Evolutionary conservation across 2,888 invertebrate species (phyloP).

Genomic region (Harpalus rufipes): DNA sequence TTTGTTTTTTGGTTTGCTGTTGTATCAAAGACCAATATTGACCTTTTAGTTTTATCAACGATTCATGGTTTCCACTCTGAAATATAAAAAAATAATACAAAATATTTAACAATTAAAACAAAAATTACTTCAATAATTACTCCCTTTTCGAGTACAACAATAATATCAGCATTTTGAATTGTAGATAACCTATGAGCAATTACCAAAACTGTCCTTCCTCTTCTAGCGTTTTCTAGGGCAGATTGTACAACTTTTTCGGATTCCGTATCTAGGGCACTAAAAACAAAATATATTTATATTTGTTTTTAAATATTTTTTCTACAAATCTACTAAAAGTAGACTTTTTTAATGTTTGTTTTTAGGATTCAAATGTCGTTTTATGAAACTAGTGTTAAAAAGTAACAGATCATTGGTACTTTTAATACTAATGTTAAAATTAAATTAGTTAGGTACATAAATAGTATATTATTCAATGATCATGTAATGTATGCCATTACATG

Average conservation of each 20-base stretch:
- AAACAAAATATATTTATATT: not conserved
- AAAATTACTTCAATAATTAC: conserved; percentile 87
- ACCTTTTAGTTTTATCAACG: conserved; percentile 87
- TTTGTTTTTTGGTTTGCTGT: conserved; percentile 77
- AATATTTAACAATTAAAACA: conserved; percentile 41
- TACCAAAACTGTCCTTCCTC: conserved; percentile 94
- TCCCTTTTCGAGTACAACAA: conserved; percentile 93
- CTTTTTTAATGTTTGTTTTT: no score
- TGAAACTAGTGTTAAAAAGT: no score
- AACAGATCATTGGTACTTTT: no score
- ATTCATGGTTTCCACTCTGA: conserved; percentile 91
- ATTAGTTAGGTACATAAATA: no score
- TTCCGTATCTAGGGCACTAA: conserved; percentile 94
- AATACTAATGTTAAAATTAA: no score
- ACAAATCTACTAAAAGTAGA: no score
- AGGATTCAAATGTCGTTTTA: no score
- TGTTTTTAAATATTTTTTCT: no score
- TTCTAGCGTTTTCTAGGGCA: conserved; percentile 90
- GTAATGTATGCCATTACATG: no score
- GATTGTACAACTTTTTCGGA: conserved; percentile 94
- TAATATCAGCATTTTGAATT: conserved; percentile 92
- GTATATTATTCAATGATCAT: no score
- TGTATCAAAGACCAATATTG: conserved; percentile 91
- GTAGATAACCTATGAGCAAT: conserved; percentile 97
- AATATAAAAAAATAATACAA: conserved; percentile 71